A percentile compares a stretch with the other conserved stretches of the same genome.
Conservation (phyloP, 2,888 invertebrate species). For the Sarcophaga variegata region DNA sequence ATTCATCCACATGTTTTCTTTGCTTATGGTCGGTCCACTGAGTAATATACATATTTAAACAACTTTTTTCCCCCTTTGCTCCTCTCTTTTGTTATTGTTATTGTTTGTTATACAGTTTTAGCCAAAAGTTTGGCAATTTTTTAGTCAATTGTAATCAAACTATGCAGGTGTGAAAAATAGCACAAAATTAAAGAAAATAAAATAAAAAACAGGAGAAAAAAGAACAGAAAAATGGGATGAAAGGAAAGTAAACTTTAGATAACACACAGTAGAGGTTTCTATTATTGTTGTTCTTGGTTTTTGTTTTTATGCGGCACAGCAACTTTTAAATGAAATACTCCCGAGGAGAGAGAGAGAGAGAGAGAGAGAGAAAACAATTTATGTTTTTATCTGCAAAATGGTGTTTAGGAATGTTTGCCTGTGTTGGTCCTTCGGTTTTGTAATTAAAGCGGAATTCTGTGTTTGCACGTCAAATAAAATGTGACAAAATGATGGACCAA, state of each 20-base stretch:
- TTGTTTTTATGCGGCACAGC: constrained; percentile 24
- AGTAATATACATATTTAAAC: not conserved
- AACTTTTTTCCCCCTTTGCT: not conserved
- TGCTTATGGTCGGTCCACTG: no score
- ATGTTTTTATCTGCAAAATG: no score
- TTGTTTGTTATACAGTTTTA: constrained; percentile 4
- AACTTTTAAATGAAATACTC: constrained; percentile 12
- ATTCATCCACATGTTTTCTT: no score
- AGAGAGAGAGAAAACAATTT: no score
- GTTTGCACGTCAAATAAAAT: no score
- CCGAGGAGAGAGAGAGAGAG: no score
- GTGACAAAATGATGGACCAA: no score
- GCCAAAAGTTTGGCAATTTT: constrained; percentile 49
- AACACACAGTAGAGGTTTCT: constrained; percentile 20
- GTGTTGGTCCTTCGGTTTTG: no score
- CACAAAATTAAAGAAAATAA: constrained; percentile 12
- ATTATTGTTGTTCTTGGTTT: constrained; percentile 29
- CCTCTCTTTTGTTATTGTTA: no score
- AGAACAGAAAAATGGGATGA: constrained; percentile 2
- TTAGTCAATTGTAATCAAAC: constrained; percentile 32
- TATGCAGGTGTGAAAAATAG: constrained; percentile 50
- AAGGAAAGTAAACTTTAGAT: constrained; percentile 34
- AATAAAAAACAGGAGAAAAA: constrained; percentile 28
- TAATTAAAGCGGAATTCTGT: no score
- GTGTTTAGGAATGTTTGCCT: no score